A percentile compares a stretch with the other conserved stretches of the same genome.
These are phyloP conservation scores for Sebastes taczanowskii DNA, from an alignment of 2,797 vertebrate species.

Conservation along the genomic window DNA sequence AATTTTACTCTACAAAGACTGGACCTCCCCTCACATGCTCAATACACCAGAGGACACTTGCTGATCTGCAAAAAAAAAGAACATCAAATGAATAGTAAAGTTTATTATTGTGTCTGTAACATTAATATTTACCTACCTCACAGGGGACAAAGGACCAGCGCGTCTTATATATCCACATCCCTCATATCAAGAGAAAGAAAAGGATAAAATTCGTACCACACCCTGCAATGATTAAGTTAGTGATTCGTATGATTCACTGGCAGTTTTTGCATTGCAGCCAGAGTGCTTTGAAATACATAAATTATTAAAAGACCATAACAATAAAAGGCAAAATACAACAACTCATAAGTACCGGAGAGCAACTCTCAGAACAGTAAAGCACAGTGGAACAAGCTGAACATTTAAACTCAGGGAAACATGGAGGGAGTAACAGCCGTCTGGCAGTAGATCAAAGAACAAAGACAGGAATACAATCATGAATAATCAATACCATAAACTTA, in stretches of 20 bases:
- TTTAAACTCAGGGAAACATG: slow-evolving; percentile 4
- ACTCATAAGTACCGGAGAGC: slow-evolving; percentile 17
- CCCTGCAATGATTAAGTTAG: slow-evolving; percentile 18
- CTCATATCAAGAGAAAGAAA: neutral
- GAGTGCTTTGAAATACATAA: slow-evolving; percentile 27
- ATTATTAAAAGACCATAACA: slow-evolving; percentile 42
- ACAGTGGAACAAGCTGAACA: neutral
- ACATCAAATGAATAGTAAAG: neutral
- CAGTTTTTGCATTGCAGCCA: slow-evolving; percentile 14
- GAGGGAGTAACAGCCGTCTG: slow-evolving; percentile 1
- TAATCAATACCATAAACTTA: slow-evolving; percentile 21
- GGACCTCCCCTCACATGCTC: neutral
- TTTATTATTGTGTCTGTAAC: neutral
- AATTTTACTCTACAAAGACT: neutral
- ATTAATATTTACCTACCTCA: neutral
- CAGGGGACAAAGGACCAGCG: neutral
- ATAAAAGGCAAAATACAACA: slow-evolving; percentile 32
- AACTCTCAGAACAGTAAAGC: slow-evolving; percentile 16
- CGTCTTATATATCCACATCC: neutral
- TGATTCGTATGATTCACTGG: slow-evolving; percentile 23
- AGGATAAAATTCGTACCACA: neutral
- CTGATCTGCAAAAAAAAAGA: neutral
- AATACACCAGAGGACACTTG: neutral
- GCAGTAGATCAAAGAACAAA: slow-evolving; percentile 13
- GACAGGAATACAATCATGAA: slow-evolving; percentile 12